A percentile compares a stretch with the other conserved stretches of the same genome.
These are phyloP conservation scores for Platycnemis pennipes DNA, from an alignment of 2,888 invertebrate species.

Conservation along the genomic window DNA sequence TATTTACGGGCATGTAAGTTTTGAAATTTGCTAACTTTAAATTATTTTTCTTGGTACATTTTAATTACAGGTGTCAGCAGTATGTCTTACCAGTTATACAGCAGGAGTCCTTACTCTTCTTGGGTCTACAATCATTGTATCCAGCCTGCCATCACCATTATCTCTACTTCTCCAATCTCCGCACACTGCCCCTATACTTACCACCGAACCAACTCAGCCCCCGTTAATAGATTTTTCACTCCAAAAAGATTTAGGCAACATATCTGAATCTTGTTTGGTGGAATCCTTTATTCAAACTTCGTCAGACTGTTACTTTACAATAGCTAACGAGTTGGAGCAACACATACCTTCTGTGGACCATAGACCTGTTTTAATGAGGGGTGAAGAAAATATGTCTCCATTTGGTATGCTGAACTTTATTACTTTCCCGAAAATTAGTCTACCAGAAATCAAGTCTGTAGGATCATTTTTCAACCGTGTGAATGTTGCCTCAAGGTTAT, in stretches of 20 bases:
- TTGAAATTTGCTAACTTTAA: too few relatives aligned
- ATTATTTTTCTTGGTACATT: conserved; percentile 19
- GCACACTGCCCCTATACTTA: not conserved
- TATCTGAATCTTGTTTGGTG: not conserved
- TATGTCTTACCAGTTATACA: conserved; percentile 83
- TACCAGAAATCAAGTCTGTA: conserved; percentile 32
- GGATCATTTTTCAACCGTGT: conserved; percentile 19
- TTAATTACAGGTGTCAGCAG: conserved; percentile 80
- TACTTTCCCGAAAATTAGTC: conserved; percentile 1
- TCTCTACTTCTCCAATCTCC: not conserved
- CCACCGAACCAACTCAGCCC: not conserved
- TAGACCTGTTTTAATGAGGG: not conserved
- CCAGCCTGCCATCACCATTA: conserved; percentile 74
- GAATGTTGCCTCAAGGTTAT: conserved; percentile 28
- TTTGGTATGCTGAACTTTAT: not conserved
- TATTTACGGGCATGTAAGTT: too few relatives aligned
- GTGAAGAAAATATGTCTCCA: not conserved
- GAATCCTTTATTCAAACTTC: conserved; percentile 20
- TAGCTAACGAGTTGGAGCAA: not conserved
- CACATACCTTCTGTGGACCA: not conserved
- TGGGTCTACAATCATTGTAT: conserved; percentile 81
- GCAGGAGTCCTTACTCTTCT: conserved; percentile 83
- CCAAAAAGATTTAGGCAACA: not conserved
- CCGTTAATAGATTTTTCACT: not conserved
- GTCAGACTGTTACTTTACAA: not conserved